These are phyloP conservation scores for Oncorhynchus keta DNA, from an alignment of 2,113 vertebrate genomes.

Conservation along the genomic window DNA sequence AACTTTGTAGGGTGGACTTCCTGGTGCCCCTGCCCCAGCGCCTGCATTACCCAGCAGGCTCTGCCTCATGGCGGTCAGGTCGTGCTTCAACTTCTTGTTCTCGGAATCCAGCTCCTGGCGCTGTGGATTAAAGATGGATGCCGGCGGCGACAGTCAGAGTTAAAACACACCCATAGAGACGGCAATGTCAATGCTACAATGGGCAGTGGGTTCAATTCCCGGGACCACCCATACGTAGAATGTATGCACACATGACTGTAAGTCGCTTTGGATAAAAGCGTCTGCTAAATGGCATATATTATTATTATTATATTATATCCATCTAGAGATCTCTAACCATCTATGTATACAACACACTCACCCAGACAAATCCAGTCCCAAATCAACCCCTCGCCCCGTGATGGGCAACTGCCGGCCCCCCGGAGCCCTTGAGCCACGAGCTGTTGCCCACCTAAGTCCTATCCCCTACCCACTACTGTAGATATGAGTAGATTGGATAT, in stretches of 20 bases:
- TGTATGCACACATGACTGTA: too few species aligned
- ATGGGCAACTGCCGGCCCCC: background rate
- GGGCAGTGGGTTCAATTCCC: too few species aligned
- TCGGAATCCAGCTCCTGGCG: constrained; percentile 97
- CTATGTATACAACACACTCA: background rate
- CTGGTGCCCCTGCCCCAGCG: constrained; percentile 80
- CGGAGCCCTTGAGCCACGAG: too few species aligned
- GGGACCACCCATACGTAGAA: too few species aligned
- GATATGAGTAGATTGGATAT: background rate
- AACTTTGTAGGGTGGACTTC: constrained; percentile 88
- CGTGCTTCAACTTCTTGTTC: constrained; percentile 95
- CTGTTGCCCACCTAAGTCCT: background rate
- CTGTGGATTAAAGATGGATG: constrained; percentile 57
- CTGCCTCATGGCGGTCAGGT: constrained; percentile 89
- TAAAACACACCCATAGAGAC: background rate
- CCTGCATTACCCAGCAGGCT: constrained; percentile 80
- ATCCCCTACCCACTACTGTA: too few species aligned
- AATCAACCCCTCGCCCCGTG: background rate
- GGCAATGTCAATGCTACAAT: too few species aligned
- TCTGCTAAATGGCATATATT: too few species aligned
- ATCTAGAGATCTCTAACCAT: background rate
- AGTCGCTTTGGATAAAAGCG: too few species aligned
- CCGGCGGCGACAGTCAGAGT: too few species aligned
- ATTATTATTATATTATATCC: too few species aligned
- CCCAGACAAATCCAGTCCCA: background rate